phyloP scores from a whole-genome alignment of 2,888 invertebrate genomes.

The Aphodius sticticus region DNA sequence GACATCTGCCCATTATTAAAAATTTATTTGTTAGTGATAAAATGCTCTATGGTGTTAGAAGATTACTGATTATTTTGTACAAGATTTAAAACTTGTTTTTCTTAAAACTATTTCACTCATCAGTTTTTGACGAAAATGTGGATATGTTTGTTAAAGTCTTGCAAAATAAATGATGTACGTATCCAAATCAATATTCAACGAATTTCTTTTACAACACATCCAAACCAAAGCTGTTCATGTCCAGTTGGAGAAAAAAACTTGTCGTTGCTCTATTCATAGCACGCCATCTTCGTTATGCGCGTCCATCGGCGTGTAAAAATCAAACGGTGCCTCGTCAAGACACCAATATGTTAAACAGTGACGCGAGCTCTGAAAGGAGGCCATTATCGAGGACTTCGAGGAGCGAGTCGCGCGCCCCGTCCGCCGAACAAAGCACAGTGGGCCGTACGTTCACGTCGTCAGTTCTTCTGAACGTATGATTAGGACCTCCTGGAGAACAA shows the following conservation, averaged over 20 bases:
- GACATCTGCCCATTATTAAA: too few relatives aligned
- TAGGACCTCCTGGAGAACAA: conserved; percentile 42
- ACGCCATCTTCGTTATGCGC: not conserved
- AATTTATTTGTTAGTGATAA: too few relatives aligned
- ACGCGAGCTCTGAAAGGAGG: conserved; percentile 18
- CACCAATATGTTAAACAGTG: conserved; percentile 58
- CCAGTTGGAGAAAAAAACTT: not conserved
- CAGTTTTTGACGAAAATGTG: too few relatives aligned
- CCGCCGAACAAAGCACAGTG: conserved; percentile 29
- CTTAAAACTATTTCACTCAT: too few relatives aligned
- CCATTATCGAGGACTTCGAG: conserved; percentile 16
- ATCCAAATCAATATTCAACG: too few relatives aligned
- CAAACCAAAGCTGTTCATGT: too few relatives aligned
- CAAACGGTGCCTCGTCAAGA: conserved; percentile 44
- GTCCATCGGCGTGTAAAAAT: conserved; percentile 29
- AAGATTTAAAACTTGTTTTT: too few relatives aligned
- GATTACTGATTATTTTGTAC: too few relatives aligned
- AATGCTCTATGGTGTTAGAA: too few relatives aligned
- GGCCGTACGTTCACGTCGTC: conserved; percentile 27
- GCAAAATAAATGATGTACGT: too few relatives aligned
- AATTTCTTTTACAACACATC: too few relatives aligned
- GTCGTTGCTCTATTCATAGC: not conserved
- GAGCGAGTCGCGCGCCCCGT: conserved; percentile 10
- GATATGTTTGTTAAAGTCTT: too few relatives aligned
- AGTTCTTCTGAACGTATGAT: conserved; percentile 37